Base-by-base conservation (phyloP, 2,888 invertebrate genomes). In the Troides helena region DNA sequence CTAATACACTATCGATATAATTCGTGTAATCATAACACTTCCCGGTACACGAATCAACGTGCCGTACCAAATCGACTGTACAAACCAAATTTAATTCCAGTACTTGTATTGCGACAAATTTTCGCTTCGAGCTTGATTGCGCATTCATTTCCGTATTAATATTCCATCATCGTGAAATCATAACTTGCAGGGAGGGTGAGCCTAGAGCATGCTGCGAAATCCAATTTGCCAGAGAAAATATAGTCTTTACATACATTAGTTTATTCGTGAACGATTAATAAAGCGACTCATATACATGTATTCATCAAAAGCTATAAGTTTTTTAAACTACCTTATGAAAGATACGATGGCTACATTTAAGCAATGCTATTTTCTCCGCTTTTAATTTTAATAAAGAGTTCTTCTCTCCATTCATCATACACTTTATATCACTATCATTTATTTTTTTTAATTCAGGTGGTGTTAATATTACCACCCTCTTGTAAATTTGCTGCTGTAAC, bases 131-230 rank as follows among this genome's bases (percentile, higher is more conserved):
- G 78, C 80, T 78, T 84, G 84, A 85, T 86, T 87, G 83, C 73
- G 74, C 78, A 83, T 85, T 86, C 83, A 86, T 80, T 81, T 81
- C 80, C 75, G 76, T 83, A 81, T 84, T 79, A 82, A 81, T 81
- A 79, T 81, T 78, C 79, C 74, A 79, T 78, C 79, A 78, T 76
- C 80, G 80, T 78, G 71, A 72, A 78, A 72, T 73, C 73, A 76
- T 76, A 80, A 79, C 77, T 75, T 72, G 58, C 63, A 67, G 72
- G 65, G 68, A 58, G 66, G 65, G 77, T 71, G 69, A 71, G 71
- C 71, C 69, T 71, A 73, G 30, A 66, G 57, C 36, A 14, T 58
- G 25, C 23, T 58, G 57, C 46, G 57, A 63, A 68, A 68, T 46
- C 39, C 43, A 68, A 62, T 61, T 67, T 67, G 6, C 21, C 39